Percentiles rank a stretch among this genome's conserved stretches.
phyloP scores from a whole-genome alignment of 1,140 invertebrate genomes.

The Bombus haemorrhoidalis region DNA sequence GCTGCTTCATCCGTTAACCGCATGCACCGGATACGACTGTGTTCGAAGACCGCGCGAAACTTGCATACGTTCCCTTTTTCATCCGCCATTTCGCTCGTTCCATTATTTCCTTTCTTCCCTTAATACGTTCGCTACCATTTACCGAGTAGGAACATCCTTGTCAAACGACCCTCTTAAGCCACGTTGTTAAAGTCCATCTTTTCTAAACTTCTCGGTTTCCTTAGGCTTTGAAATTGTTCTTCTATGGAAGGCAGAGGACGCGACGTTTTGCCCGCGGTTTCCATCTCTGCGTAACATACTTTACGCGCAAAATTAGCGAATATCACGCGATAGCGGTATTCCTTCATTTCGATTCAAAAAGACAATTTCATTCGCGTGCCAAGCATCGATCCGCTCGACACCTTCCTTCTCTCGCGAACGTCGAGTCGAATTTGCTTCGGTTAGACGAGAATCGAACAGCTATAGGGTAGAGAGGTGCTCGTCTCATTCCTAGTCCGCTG shows the following conservation, averaged over 20 bases:
- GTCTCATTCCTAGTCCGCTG: neutral
- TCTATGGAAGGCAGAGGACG: too few species aligned
- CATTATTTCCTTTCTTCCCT: neutral
- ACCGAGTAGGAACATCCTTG: neutral
- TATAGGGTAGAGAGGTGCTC: neutral
- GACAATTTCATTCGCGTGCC: neutral
- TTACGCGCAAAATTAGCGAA: too few species aligned
- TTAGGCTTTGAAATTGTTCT: too few species aligned
- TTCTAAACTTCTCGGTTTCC: too few species aligned
- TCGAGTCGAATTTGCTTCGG: slow-evolving; percentile 9
- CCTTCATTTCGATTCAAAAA: too few species aligned
- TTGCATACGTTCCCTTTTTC: neutral
- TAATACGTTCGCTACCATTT: too few species aligned
- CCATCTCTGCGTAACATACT: too few species aligned
- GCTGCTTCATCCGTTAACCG: slow-evolving; percentile 44
- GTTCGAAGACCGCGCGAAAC: neutral
- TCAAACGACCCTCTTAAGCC: too few species aligned
- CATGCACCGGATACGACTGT: slow-evolving; percentile 30
- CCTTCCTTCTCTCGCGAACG: neutral
- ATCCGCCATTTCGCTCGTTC: neutral
- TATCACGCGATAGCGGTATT: neutral
- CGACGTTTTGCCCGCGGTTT: too few species aligned
- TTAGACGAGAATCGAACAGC: neutral
- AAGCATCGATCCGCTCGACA: neutral
- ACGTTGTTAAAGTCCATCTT: too few species aligned